Percentiles rank a stretch among this genome's conserved stretches.
These are phyloP conservation scores for Bombus ignitus DNA, from an alignment of 1,140 invertebrate species.

Conservation along the genomic window DNA sequence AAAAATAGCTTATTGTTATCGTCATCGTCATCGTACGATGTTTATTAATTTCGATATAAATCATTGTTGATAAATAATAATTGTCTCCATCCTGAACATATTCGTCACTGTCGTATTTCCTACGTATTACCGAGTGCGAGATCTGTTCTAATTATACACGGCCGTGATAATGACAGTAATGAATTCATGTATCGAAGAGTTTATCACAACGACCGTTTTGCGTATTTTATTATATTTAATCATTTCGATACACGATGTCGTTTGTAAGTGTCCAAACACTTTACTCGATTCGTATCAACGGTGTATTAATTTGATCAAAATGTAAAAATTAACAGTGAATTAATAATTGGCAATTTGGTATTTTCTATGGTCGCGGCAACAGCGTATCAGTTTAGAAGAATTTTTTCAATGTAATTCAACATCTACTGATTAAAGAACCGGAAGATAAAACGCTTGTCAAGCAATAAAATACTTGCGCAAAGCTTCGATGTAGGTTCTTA, in stretches of 20 bases:
- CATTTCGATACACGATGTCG: background rate
- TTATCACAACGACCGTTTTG: background rate
- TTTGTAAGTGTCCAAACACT: background rate
- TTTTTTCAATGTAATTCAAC: too few species aligned
- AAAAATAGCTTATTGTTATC: background rate
- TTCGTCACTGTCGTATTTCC: background rate
- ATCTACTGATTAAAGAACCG: too few species aligned
- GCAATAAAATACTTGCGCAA: too few species aligned
- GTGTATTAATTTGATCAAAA: too few species aligned
- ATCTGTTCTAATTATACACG: background rate
- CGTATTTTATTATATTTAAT: background rate
- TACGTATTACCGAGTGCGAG: background rate
- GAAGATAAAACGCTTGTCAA: too few species aligned
- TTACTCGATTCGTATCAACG: too few species aligned
- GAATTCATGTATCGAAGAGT: background rate
- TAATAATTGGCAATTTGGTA: too few species aligned
- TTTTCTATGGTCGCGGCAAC: too few species aligned
- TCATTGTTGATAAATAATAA: background rate
- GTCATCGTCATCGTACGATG: background rate
- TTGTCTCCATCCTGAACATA: background rate
- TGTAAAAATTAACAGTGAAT: too few species aligned
- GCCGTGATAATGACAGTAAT: background rate
- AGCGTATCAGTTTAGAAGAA: too few species aligned
- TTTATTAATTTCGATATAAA: background rate
- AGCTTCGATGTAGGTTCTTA: too few species aligned